Evolutionary conservation across 2,888 invertebrate genomes (phyloP).

Genomic region (Morpho helenor): DNA sequence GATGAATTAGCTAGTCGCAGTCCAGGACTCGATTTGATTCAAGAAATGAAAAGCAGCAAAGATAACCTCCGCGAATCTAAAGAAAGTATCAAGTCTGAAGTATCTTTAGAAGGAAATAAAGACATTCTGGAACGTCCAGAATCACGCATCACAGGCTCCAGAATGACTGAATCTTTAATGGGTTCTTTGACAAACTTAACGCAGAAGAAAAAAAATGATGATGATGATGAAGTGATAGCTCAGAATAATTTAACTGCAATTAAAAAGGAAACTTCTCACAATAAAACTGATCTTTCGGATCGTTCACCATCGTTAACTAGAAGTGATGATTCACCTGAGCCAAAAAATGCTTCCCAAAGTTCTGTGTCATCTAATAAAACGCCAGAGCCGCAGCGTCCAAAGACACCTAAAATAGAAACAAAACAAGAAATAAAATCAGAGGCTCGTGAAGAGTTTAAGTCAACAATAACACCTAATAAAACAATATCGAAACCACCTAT

Average conservation of each 20-base stretch:
- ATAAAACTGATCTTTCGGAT: constrained; percentile 58
- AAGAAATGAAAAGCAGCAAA: constrained; percentile 68
- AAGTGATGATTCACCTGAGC: constrained; percentile 73
- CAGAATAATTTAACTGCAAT: constrained; percentile 46
- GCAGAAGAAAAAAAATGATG: constrained; percentile 59
- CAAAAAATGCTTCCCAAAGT: constrained; percentile 48
- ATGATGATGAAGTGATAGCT: constrained; percentile 66
- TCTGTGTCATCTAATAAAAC: constrained; percentile 44
- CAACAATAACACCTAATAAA: constrained; percentile 43
- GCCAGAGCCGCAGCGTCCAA: constrained; percentile 59
- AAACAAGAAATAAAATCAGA: constrained; percentile 44
- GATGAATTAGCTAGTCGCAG: constrained; percentile 60
- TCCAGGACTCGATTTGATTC: constrained; percentile 67
- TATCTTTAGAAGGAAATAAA: constrained; percentile 46
- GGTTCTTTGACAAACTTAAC: constrained; percentile 56
- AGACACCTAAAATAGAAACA: constrained; percentile 57
- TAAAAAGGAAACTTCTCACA: constrained; percentile 44
- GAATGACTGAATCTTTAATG: constrained; percentile 74
- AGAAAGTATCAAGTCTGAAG: constrained; percentile 63
- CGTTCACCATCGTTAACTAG: constrained; percentile 72
- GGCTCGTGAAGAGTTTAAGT: constrained; percentile 37
- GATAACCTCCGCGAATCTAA: constrained; percentile 65
- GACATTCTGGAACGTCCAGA: constrained; percentile 61
- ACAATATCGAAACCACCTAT: constrained; percentile 51
- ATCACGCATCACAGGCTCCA: constrained; percentile 65